phyloP scores from a whole-genome alignment of 2,113 vertebrate species.

The Sorex fumeus region DNA sequence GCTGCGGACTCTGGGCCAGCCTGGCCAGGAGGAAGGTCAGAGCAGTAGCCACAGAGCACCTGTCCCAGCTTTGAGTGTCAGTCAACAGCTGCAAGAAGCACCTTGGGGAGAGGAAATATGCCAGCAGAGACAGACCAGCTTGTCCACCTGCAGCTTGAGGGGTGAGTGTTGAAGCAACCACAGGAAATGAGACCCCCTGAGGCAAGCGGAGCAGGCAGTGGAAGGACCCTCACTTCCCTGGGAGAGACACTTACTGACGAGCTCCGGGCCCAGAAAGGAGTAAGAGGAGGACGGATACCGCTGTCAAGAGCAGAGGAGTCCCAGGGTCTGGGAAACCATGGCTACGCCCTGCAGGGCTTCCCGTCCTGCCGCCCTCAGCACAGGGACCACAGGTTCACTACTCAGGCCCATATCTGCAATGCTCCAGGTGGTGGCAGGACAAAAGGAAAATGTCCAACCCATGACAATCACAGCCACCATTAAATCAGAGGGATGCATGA shows the following conservation, averaged over 20 bases:
- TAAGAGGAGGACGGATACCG: neutral
- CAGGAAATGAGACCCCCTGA: neutral
- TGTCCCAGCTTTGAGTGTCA: neutral
- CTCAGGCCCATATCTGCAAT: neutral
- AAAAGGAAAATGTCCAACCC: neutral
- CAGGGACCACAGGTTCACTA: too few species aligned
- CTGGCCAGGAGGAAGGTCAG: neutral
- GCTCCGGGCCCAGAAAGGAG: rapidly evolving
- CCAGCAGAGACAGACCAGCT: neutral
- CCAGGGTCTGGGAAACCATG: neutral
- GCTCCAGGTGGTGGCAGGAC: neutral
- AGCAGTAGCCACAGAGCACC: neutral
- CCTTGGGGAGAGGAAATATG: too few species aligned
- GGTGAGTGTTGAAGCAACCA: neutral
- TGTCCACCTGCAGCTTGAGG: too few species aligned
- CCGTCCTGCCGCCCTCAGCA: neutral
- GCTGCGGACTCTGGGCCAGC: too few species aligned
- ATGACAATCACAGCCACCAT: rapidly evolving
- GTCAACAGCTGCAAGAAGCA: neutral
- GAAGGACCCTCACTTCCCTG: neutral
- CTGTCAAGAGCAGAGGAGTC: neutral
- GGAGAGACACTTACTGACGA: neutral
- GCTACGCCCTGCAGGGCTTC: too few species aligned
- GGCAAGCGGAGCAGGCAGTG: too few species aligned
- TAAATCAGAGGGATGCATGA: neutral